Conservation (phyloP, 2,888 invertebrate species). For the Drosophila putrida region DNA sequence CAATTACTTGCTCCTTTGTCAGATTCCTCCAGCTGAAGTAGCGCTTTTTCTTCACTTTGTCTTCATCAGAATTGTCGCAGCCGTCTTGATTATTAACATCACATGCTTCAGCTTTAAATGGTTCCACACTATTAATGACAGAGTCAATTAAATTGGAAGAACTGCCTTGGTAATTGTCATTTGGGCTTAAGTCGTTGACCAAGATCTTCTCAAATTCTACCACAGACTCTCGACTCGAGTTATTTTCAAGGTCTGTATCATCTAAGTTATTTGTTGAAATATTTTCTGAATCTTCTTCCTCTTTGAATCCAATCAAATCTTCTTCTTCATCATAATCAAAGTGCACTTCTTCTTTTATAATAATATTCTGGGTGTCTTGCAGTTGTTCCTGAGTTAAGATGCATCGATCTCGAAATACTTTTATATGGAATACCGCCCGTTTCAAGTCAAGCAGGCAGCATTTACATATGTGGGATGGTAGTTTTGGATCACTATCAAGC, state of each 20-base stretch:
- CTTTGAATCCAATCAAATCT: constrained; percentile 12
- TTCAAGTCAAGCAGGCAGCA: constrained; percentile 59
- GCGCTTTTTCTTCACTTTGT: constrained; percentile 30
- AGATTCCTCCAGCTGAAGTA: constrained; percentile 66
- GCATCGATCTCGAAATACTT: constrained; percentile 56
- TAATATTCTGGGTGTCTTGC: background rate
- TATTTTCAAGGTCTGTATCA: constrained; percentile 17
- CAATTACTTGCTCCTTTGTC: constrained; percentile 53
- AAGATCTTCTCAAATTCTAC: constrained; percentile 7
- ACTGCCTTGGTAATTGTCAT: background rate
- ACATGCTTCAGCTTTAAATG: background rate
- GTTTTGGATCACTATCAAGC: constrained; percentile 30
- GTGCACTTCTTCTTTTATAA: background rate
- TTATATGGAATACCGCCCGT: constrained; percentile 37
- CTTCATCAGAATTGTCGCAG: background rate
- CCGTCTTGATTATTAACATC: background rate
- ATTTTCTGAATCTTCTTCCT: background rate
- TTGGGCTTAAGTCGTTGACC: background rate
- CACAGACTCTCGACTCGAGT: constrained; percentile 4
- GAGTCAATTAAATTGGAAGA: background rate
- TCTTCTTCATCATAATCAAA: background rate
- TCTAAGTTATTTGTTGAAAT: background rate
- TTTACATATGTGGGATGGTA: constrained; percentile 61
- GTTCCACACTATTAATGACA: background rate
- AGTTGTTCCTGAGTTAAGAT: constrained; percentile 48